Evolutionary conservation across 2,113 vertebrate species (phyloP).

Genomic region (Catharus bicknelli): DNA sequence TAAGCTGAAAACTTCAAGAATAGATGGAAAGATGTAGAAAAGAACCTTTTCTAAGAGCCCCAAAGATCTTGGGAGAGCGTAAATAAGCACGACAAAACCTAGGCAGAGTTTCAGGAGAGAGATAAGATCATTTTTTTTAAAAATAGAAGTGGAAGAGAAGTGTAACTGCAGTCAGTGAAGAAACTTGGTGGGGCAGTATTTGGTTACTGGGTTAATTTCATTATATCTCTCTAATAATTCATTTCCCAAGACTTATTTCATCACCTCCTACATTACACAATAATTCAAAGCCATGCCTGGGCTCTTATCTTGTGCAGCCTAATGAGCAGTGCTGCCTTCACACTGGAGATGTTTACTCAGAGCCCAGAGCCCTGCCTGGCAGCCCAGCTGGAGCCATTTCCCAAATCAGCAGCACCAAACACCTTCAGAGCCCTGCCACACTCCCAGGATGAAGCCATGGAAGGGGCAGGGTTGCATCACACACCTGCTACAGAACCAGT

Average conservation of each 20-base stretch:
- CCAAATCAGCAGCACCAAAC: background rate
- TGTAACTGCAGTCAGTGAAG: background rate
- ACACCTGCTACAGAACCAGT: background rate
- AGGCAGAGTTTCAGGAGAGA: background rate
- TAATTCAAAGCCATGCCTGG: background rate
- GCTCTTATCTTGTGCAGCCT: background rate
- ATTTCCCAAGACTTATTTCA: background rate
- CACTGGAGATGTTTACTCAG: background rate
- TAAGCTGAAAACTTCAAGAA: background rate
- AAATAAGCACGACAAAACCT: background rate
- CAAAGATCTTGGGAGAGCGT: background rate
- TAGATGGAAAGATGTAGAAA: background rate
- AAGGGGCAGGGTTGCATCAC: background rate
- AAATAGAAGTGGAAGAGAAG: background rate
- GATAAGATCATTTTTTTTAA: accelerated
- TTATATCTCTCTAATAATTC: background rate
- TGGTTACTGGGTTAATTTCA: background rate
- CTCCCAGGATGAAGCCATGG: background rate
- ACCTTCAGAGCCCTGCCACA: background rate
- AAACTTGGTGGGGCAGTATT: background rate
- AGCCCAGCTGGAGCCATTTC: background rate
- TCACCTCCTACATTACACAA: background rate
- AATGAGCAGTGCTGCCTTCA: background rate
- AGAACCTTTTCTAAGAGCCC: background rate
- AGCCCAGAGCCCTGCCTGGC: background rate